Conservation (phyloP, 2,888 invertebrate genomes). For the Ormyrus rosae region DNA sequence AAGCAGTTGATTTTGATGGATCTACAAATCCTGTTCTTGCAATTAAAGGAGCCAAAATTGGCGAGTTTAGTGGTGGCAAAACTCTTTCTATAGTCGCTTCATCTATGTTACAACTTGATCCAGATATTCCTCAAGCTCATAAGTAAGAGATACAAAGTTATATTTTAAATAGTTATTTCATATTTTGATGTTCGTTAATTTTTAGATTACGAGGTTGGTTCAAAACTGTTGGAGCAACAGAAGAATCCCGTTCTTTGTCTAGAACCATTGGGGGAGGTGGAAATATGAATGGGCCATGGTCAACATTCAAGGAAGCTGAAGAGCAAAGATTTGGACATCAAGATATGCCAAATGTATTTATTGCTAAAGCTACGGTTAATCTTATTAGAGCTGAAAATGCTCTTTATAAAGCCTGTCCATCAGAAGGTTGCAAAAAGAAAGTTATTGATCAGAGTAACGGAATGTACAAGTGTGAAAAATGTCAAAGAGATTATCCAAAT, state of each 20-base stretch:
- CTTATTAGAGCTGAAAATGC: conserved; percentile 89
- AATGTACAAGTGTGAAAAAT: conserved; percentile 96
- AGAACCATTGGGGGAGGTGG: conserved; percentile 74
- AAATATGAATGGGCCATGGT: conserved; percentile 81
- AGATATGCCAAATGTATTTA: conserved; percentile 90
- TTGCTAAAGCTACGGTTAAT: conserved; percentile 86
- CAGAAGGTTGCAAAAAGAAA: conserved; percentile 95
- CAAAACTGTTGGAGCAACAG: conserved; percentile 84
- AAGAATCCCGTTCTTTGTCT: conserved; percentile 80
- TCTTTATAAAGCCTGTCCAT: conserved; percentile 94
- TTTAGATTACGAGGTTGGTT: conserved; percentile 90
- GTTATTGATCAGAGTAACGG: conserved; percentile 92
- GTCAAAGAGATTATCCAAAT: conserved; percentile 88
- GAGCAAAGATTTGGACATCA: conserved; percentile 83
- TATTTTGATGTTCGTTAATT: no score
- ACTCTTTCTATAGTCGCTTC: conserved; percentile 80
- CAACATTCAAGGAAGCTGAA: conserved; percentile 86
- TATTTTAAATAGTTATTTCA: background rate
- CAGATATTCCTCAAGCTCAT: conserved; percentile 92
- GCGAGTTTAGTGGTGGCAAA: conserved; percentile 92
- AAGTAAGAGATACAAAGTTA: conserved; percentile 65
- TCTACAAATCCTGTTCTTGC: conserved; percentile 88
- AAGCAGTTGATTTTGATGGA: conserved; percentile 91
- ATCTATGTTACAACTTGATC: conserved; percentile 86
- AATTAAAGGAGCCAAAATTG: conserved; percentile 88